These are phyloP conservation scores for Seira musarum DNA, from an alignment of 2,888 invertebrate genomes.

Conservation along the genomic window DNA sequence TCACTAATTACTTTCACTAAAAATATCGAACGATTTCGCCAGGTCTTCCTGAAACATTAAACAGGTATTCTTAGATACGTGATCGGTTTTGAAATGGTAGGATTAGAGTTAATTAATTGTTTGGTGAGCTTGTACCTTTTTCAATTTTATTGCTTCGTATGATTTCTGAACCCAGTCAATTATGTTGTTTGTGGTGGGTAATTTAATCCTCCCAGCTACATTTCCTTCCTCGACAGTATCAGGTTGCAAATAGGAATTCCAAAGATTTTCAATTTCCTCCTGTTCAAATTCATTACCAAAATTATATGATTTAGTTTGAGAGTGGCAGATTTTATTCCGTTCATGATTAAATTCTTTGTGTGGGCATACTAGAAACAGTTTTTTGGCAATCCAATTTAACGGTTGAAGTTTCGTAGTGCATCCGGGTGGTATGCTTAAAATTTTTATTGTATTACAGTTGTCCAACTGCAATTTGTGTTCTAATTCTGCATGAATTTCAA, in stretches of 20 bases:
- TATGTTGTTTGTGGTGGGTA: constrained; percentile 67
- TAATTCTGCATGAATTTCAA: constrained; percentile 64
- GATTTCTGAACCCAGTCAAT: constrained; percentile 68
- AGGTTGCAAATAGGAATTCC: constrained; percentile 61
- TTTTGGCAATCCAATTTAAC: constrained; percentile 61
- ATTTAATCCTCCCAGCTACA: constrained; percentile 34
- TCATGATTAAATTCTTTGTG: constrained; percentile 6
- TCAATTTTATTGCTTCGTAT: constrained; percentile 30
- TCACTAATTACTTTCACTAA: not conserved
- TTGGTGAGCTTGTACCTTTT: too few species aligned
- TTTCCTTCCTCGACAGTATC: constrained; percentile 36
- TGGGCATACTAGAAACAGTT: constrained; percentile 62
- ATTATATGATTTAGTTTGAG: not conserved
- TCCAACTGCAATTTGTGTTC: constrained; percentile 33
- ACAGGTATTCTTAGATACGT: too few species aligned
- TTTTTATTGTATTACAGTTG: too few species aligned
- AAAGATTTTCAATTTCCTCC: constrained; percentile 66
- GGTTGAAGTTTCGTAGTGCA: constrained; percentile 69
- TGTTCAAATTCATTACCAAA: constrained; percentile 25
- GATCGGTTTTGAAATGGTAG: too few species aligned
- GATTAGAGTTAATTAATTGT: too few species aligned
- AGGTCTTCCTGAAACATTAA: constrained; percentile 17
- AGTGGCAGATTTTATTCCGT: not conserved
- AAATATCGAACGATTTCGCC: not conserved
- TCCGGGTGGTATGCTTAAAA: constrained; percentile 65